A percentile compares a stretch with the other conserved stretches of the same genome.
These are phyloP conservation scores for Zapornia atra DNA, from an alignment of 2,113 vertebrate genomes.

Conservation along the genomic window DNA sequence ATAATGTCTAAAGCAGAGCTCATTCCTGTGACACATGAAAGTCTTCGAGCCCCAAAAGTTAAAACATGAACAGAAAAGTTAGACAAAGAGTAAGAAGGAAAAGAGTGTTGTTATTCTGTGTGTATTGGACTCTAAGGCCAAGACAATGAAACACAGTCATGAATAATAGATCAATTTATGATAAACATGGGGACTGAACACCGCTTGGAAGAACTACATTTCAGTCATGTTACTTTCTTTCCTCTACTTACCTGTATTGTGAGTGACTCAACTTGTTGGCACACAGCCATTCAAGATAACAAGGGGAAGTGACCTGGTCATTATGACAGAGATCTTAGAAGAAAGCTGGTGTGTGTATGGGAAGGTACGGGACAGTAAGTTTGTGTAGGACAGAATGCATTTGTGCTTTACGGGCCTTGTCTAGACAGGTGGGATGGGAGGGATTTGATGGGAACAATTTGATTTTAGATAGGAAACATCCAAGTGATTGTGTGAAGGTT, in stretches of 20 bases:
- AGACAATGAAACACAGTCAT: not conserved
- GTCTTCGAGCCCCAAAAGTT: not conserved
- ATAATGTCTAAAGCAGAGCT: not conserved
- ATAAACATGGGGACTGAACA: not conserved
- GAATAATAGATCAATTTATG: not conserved
- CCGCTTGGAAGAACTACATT: not conserved
- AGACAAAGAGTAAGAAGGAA: not conserved
- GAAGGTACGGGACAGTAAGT: not conserved
- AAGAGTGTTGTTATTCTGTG: not conserved
- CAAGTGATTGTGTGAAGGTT: slow-evolving; percentile 8
- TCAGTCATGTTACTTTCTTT: not conserved
- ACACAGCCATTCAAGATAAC: not conserved
- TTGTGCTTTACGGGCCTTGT: not conserved
- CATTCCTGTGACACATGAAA: not conserved
- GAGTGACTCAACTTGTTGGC: not conserved
- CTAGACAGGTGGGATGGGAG: slow-evolving; percentile 38
- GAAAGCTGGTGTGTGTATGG: not conserved
- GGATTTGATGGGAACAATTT: slow-evolving; percentile 22
- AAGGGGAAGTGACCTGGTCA: not conserved
- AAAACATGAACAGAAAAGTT: not conserved
- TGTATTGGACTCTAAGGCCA: not conserved
- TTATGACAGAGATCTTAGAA: not conserved
- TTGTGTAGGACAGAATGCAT: not conserved
- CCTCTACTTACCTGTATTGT: not conserved
- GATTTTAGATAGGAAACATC: slow-evolving; percentile 61